Evolutionary conservation across 2,797 vertebrate species (phyloP).

Genomic region (Urosaurus nigricauda): DNA sequence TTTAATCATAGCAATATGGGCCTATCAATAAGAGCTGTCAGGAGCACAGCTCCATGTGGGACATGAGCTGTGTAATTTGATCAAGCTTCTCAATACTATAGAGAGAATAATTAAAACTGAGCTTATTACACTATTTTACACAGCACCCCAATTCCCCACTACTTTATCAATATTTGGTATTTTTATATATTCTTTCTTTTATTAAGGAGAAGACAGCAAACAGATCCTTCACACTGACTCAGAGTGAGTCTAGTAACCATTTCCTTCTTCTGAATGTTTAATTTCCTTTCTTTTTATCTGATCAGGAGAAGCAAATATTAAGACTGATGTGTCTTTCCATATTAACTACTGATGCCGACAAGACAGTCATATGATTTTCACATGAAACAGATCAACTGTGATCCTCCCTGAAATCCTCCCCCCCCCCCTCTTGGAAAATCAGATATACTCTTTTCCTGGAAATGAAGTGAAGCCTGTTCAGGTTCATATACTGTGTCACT

Average conservation of each 20-base stretch:
- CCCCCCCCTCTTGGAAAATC: not conserved
- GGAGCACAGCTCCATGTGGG: not conserved
- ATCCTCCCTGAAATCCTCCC: conserved; percentile 3
- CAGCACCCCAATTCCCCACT: not conserved
- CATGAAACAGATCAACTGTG: conserved; percentile 4
- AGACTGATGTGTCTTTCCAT: conserved; percentile 29
- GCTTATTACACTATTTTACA: not conserved
- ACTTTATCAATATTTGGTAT: not conserved
- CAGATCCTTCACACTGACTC: not conserved
- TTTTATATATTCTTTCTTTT: conserved; percentile 20
- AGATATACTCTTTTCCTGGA: not conserved
- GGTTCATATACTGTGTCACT: not conserved
- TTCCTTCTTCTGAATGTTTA: conserved; percentile 66
- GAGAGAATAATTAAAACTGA: not conserved
- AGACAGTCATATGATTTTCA: conserved; percentile 2
- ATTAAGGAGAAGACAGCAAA: not conserved
- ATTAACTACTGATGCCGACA: not conserved
- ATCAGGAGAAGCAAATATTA: conserved; percentile 34
- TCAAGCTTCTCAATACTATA: not conserved
- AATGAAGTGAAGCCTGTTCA: conserved; percentile 1
- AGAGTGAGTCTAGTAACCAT: conserved; percentile 53
- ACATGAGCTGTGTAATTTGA: not conserved
- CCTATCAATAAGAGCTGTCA: not conserved
- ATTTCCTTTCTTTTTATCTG: conserved; percentile 69
- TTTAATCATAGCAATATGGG: not conserved